These are phyloP conservation scores for Platyscapa corneri DNA, from an alignment of 1,140 invertebrate genomes.

Conservation along the genomic window DNA sequence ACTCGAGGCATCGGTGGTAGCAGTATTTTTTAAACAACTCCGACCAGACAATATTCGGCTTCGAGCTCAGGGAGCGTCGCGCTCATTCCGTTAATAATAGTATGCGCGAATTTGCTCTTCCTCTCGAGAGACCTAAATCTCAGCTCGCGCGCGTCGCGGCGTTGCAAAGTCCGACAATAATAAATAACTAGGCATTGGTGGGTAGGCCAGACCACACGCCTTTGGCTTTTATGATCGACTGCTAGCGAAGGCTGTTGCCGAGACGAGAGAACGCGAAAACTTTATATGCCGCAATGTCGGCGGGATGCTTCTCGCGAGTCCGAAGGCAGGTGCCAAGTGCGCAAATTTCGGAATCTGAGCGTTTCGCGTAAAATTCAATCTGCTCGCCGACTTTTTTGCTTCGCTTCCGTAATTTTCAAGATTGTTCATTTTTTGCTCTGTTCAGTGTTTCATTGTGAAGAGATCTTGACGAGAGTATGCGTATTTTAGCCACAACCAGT, in stretches of 20 bases:
- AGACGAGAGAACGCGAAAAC: not conserved
- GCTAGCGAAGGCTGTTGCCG: not conserved
- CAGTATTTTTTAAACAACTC: not conserved
- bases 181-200: slow-evolving; percentile 23
- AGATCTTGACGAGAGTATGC: no score
- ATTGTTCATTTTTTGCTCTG: not conserved
- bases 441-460: no score
- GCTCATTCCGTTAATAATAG: slow-evolving; percentile 34
- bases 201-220: not conserved
- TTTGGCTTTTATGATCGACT: slow-evolving; percentile 38
- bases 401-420: not conserved
- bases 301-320: not conserved
- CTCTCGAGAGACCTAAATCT: slow-evolving; percentile 11
- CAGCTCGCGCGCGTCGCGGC: not conserved
- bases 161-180: not conserved
- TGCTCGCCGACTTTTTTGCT: not conserved
- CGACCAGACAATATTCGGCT: not conserved
- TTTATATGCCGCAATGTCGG: not conserved
- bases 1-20: no score
- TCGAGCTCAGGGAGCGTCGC: not conserved
- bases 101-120: not conserved
- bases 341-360: not conserved
- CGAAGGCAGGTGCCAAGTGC: slow-evolving; percentile 35
- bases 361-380: not conserved
- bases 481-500: no score